These are phyloP conservation scores for Conus canariensis DNA, from an alignment of 2,888 invertebrate genomes.

Conservation along the genomic window DNA sequence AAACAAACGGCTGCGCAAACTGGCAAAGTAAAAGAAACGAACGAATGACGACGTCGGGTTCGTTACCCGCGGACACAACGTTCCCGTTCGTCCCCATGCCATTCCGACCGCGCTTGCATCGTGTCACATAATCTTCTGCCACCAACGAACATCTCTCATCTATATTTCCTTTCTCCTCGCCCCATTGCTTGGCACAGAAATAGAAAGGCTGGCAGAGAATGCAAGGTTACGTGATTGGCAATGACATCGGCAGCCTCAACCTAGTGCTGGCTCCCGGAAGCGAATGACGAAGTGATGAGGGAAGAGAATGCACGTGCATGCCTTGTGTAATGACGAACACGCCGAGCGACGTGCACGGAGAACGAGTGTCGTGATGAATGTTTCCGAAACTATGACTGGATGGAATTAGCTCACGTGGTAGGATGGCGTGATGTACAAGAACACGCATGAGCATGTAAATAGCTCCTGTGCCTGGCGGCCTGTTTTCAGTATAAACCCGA, in stretches of 20 bases:
- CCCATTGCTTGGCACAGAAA: not conserved
- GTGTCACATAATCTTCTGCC: not conserved
- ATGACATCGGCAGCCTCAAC: not conserved
- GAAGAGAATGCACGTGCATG: not conserved
- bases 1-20: too few species aligned
- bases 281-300: not conserved
- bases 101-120: not conserved
- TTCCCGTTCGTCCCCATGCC: not conserved
- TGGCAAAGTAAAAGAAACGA: too few species aligned
- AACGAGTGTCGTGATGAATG: not conserved
- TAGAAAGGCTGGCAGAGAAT: constrained; percentile 10
- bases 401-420: not conserved
- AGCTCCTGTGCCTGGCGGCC: too few species aligned
- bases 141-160: not conserved
- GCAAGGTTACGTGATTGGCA: constrained; percentile 9
- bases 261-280: not conserved
- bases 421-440: not conserved
- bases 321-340: not conserved
- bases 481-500: too few species aligned
- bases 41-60: too few species aligned
- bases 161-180: not conserved
- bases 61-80: too few species aligned
- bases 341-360: not conserved
- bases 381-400: not conserved
- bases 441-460: not conserved